These are phyloP conservation scores for Rafetus swinhoei DNA, from an alignment of 2,113 vertebrate genomes.

Conservation along the genomic window DNA sequence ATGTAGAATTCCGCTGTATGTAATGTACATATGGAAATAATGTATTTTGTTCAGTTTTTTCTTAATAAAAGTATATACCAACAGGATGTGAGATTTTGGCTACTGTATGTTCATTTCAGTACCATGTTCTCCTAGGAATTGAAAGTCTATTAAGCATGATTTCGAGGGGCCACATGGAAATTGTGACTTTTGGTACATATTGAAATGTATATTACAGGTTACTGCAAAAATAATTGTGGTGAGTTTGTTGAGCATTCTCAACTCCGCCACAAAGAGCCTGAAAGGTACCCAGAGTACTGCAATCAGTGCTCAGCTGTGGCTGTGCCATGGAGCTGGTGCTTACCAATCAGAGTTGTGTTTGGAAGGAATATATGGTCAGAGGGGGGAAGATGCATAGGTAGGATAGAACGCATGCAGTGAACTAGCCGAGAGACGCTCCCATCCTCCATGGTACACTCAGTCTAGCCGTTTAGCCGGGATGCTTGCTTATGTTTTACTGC, in stretches of 20 bases:
- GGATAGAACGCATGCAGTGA: background rate
- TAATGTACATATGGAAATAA: conserved; percentile 98
- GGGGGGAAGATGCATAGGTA: background rate
- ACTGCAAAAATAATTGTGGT: background rate
- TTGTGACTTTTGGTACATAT: background rate
- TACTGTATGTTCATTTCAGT: background rate
- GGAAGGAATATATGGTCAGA: accelerated
- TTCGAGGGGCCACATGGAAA: background rate
- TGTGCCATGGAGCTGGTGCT: background rate
- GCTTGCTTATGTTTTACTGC: background rate
- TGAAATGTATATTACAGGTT: background rate
- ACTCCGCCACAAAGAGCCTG: background rate
- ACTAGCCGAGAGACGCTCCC: too few relatives aligned
- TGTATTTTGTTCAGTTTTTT: conserved; percentile 98
- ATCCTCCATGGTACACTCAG: background rate
- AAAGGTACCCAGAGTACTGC: background rate
- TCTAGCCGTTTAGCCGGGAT: background rate
- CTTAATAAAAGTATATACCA: conserved; percentile 83
- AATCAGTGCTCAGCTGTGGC: background rate
- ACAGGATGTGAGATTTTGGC: background rate
- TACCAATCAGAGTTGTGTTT: accelerated
- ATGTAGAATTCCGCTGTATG: conserved; percentile 93
- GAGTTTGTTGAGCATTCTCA: background rate
- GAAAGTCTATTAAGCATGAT: background rate
- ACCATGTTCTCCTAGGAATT: accelerated